Base-by-base conservation (phyloP, 1,140 invertebrate species). In the Chironomus tepperi region DNA sequence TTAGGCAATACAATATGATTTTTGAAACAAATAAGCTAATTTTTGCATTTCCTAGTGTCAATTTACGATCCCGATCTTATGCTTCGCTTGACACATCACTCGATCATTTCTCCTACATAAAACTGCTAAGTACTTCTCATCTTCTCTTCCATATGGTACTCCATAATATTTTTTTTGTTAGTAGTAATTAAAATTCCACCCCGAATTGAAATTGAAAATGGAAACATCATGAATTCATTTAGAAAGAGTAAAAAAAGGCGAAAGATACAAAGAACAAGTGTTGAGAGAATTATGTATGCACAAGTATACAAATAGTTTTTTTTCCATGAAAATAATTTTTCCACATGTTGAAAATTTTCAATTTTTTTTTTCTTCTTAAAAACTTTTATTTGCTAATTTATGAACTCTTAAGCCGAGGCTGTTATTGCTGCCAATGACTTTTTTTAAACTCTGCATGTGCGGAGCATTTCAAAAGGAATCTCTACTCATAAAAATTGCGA, bases 241-340 rank as follows among this genome's bases (percentile, higher is more conserved):
- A 3, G 16, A 67, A 3, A 15, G 8, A 19, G 64, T 67, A 3
- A 67, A 67, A 3, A 15, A 19, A 19, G 64, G 1, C 7, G 9
- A 67, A 67, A 67, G 64, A 67, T n/a, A 18, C 64, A 67, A 67
- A 67, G 64, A 67, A 67, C 64, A 16, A 67, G 64, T 67, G 64
- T 16, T 67, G 64, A 67, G 5, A 67, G 16, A 67, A 67, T 67
- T 67, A 67, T 67, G n/a, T 18, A n/a, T 67, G 18, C 7, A 67
- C 8, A 67, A 67, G 18, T 67, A 67, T 67, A 67, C 64, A 67
- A 19, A 67, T 47, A 47, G 43, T 47, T 47, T 47, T 47, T 47
- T 47, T 15, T 47, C 43, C 15, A 47, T 47, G 43, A 47, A 47
- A 15, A 34, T 34, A 34, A 47, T 47, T 47, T 47, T 47, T 34